phyloP scores from a whole-genome alignment of 2,888 invertebrate species.

The Hypolimnas misippus region DNA sequence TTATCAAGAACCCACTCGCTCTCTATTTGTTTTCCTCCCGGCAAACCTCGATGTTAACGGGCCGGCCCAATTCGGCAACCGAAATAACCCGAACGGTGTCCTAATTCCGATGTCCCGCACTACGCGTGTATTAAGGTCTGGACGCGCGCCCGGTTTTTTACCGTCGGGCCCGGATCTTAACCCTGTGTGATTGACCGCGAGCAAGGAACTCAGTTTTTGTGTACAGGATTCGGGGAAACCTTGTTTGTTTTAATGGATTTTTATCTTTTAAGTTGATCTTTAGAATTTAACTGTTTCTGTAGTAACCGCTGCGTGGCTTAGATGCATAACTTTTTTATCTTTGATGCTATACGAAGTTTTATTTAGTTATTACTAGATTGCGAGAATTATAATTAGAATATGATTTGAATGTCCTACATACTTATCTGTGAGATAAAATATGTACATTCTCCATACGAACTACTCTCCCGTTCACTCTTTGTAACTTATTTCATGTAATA shows the following conservation, averaged over 20 bases:
- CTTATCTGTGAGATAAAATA: constrained; percentile 3
- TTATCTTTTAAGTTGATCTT: constrained; percentile 1
- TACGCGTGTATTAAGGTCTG: constrained; percentile 43
- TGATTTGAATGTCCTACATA: not conserved
- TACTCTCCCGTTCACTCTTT: constrained; percentile 14
- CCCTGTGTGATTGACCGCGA: constrained; percentile 45
- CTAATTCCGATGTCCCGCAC: constrained; percentile 63
- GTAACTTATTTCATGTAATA: constrained; percentile 18
- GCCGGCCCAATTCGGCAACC: constrained; percentile 75
- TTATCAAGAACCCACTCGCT: constrained; percentile 51
- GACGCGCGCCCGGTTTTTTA: constrained; percentile 43
- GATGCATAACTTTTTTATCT: not conserved
- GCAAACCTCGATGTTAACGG: constrained; percentile 75
- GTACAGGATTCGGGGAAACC: constrained; percentile 17
- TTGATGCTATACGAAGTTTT: not conserved
- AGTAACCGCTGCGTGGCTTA: not conserved
- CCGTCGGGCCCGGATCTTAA: constrained; percentile 39
- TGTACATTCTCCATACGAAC: constrained; percentile 2
- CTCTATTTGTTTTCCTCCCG: constrained; percentile 65
- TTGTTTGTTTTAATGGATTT: constrained; percentile 10
- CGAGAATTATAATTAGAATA: not conserved
- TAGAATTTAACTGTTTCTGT: not conserved
- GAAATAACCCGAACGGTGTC: constrained; percentile 74
- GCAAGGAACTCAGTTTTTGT: constrained; percentile 31
- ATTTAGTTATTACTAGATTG: not conserved